A percentile compares a stretch with the other conserved stretches of the same genome.
Conservation (phyloP, 2,888 invertebrate genomes). For the Steinernema scapterisci region DNA sequence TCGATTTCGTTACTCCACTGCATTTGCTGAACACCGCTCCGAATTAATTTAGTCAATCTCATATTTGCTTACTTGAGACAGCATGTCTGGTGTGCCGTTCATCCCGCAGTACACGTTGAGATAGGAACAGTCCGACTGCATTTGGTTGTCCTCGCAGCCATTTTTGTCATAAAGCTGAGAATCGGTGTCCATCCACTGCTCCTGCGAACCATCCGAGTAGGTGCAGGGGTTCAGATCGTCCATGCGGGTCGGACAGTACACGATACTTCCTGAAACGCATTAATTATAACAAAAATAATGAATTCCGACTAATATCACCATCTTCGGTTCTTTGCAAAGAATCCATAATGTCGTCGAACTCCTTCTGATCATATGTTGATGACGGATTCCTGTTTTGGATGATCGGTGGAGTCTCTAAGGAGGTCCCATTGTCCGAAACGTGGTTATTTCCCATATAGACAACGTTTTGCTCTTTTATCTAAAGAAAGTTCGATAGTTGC, state of each 20-base stretch:
- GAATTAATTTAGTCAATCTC: neutral
- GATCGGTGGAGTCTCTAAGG: neutral
- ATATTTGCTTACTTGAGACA: neutral
- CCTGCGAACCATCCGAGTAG: neutral
- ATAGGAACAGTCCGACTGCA: neutral
- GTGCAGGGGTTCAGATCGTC: neutral
- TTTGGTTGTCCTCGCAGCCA: neutral
- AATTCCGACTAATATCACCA: neutral
- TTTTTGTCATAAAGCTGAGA: neutral
- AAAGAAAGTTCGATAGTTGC: neutral
- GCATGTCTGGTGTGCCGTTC: neutral
- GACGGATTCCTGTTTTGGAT: neutral
- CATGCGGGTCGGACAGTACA: neutral
- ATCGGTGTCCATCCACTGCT: slow-evolving; percentile 17
- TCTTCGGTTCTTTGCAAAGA: neutral
- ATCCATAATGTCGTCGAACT: slow-evolving; percentile 17
- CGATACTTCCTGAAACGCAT: neutral
- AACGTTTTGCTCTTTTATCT: slow-evolving; percentile 7
- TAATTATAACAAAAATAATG: too few species aligned
- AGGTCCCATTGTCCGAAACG: neutral
- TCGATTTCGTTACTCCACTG: neutral
- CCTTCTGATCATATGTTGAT: neutral
- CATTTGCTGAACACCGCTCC: neutral
- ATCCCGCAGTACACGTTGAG: slow-evolving; percentile 6
- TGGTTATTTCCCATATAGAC: neutral